Conservation (phyloP, 2,113 vertebrate species). For the Neotoma lepida region DNA sequence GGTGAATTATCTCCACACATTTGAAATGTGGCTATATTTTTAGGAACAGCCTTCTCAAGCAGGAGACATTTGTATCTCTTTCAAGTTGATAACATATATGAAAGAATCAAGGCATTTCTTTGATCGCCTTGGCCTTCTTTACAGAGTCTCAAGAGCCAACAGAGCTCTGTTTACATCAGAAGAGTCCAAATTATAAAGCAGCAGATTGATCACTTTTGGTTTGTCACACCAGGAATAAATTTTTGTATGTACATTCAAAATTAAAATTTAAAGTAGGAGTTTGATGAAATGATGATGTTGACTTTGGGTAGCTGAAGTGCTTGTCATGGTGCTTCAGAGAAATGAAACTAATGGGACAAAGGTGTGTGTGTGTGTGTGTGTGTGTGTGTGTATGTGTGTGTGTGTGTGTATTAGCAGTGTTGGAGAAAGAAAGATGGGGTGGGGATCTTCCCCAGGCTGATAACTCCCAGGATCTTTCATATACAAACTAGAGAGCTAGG, state of each 20-base stretch:
- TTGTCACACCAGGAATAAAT: neutral
- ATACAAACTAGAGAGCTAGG: neutral
- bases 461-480: neutral
- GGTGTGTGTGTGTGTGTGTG: neutral
- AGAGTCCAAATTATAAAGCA: neutral
- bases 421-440: neutral
- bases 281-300: neutral
- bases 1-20: neutral
- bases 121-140: neutral
- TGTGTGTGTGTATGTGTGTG: neutral
- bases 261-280: neutral
- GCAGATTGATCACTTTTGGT: neutral
- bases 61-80: neutral
- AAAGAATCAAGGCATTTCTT: neutral
- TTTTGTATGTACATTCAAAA: slow-evolving; percentile 23
- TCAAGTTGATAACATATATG: neutral
- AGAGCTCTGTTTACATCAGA: neutral
- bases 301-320: neutral
- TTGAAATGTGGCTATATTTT: neutral
- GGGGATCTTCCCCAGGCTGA: neutral
- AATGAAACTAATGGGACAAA: neutral
- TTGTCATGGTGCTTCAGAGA: neutral
- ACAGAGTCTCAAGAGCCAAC: neutral
- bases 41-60: neutral
- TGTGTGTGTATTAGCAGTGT: neutral